Base-by-base conservation (phyloP, 2,113 vertebrate genomes). In the Acanthochromis polyacanthus region DNA sequence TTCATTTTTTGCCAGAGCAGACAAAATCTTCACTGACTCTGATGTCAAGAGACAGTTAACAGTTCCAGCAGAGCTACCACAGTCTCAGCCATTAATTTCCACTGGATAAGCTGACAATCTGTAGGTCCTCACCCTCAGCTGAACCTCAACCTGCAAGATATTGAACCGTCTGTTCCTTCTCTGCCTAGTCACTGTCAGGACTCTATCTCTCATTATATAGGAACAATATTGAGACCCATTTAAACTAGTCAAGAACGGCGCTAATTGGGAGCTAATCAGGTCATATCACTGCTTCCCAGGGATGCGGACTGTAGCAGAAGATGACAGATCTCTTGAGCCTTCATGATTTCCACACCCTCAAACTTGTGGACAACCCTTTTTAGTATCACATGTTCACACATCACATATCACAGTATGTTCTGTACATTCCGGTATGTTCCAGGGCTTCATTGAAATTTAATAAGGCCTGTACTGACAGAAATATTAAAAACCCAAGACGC, bases 21-120 rank as follows among this genome's bases (percentile, higher is more conserved):
- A 71, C 56, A 52, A 78, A 43, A 10, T 65, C 23, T 53, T 20
- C 20, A 32, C 46, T 23, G 55, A 67, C 38, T 75, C 30, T 52
- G 62, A 59, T 72, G 71, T 80, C 19, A 59, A 32, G 67, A 64
- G 75, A n/a, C 71, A 59, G 43, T 56, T 71, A 68, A 46, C 23
- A 53, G 50, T 62, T 69, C 63, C 75, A 50, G 68, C 10, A 64
- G 50, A 62, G 40, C 58, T 58, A 40, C 19, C 68, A 38, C 60
- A 68, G 78, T 53, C 46, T 65, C 30, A 43, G 43, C 60, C 51
- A 66, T 79, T 67, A 64, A 64, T 74, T 78, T 82, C 53, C 45
- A 25, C 17, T 17, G 10, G 36, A 50, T 65, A 36, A 75, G 20
- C 16, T 45, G 67, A 74, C 58, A 46, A 22, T 53, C 10, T 64